Conservation (phyloP, 2,113 vertebrate genomes). For the Corythaeola cristata region DNA sequence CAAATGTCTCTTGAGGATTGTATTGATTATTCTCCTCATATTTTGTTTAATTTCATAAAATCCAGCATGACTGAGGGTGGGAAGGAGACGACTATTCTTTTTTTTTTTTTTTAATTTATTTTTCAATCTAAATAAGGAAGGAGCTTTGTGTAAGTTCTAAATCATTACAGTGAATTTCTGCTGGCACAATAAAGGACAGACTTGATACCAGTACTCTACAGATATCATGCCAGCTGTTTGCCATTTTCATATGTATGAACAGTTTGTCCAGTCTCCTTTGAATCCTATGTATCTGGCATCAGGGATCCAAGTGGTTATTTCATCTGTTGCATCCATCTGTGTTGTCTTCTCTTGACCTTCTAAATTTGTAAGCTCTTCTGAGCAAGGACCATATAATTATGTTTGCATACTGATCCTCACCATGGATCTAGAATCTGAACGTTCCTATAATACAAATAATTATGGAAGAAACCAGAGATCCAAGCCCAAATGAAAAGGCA, state of each 20-base stretch:
- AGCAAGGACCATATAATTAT: background rate
- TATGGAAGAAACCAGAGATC: background rate
- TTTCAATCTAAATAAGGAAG: background rate
- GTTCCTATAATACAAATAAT: background rate
- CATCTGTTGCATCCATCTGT: background rate
- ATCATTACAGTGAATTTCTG: background rate
- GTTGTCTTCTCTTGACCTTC: background rate
- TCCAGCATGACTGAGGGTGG: background rate
- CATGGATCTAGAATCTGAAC: background rate
- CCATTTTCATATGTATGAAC: background rate
- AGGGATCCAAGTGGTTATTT: background rate
- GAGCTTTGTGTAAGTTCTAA: background rate
- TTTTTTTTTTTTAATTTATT: background rate
- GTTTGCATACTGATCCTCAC: background rate
- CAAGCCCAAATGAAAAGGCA: background rate
- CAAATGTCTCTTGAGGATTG: background rate
- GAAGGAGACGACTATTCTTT: background rate
- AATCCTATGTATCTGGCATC: background rate
- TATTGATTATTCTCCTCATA: background rate
- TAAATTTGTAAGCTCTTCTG: background rate
- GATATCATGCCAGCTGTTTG: background rate
- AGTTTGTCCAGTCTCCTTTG: background rate
- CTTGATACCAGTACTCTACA: background rate
- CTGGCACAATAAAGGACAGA: background rate
- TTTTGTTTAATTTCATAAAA: background rate